Percentiles rank a stretch among this genome's conserved stretches.
These are phyloP conservation scores for Temnopleurus reevesii DNA, from an alignment of 53 echinoderm and acorn worm genomes.

Conservation along the genomic window DNA sequence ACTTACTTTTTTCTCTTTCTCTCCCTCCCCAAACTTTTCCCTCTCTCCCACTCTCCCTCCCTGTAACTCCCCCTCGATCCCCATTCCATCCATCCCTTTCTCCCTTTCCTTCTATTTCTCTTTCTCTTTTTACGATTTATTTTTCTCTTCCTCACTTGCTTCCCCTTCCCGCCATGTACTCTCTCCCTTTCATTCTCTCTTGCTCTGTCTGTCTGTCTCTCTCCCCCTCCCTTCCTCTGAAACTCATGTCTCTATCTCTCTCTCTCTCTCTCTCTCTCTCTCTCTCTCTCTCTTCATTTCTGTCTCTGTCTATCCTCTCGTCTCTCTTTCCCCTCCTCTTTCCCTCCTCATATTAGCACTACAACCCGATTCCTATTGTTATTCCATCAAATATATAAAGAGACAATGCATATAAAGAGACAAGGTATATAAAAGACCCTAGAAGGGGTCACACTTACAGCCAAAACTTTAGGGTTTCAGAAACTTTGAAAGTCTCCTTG, in stretches of 20 bases:
- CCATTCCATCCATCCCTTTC: neutral
- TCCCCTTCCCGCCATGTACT: neutral
- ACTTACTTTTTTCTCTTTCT: no score
- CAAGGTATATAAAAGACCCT: no score
- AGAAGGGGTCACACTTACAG: no score
- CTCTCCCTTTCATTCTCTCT: no score
- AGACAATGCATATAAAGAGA: no score
- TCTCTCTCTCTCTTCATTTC: neutral
- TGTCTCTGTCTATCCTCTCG: neutral
- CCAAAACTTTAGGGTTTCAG: no score
- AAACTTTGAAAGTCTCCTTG: no score
- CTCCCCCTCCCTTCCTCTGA: no score
- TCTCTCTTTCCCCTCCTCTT: neutral
- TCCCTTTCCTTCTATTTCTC: no score
- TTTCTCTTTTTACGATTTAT: neutral
- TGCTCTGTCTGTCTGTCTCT: neutral
- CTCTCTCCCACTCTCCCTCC: neutral
- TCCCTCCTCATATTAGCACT: neutral
- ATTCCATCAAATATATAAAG: neutral
- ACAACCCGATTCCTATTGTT: neutral
- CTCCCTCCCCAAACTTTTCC: neutral
- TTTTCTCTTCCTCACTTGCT: neutral
- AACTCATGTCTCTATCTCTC: neutral
- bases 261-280: neutral
- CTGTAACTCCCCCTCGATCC: neutral